phyloP scores from a whole-genome alignment of 2,797 vertebrate genomes.

The Synanceia verrucosa region DNA sequence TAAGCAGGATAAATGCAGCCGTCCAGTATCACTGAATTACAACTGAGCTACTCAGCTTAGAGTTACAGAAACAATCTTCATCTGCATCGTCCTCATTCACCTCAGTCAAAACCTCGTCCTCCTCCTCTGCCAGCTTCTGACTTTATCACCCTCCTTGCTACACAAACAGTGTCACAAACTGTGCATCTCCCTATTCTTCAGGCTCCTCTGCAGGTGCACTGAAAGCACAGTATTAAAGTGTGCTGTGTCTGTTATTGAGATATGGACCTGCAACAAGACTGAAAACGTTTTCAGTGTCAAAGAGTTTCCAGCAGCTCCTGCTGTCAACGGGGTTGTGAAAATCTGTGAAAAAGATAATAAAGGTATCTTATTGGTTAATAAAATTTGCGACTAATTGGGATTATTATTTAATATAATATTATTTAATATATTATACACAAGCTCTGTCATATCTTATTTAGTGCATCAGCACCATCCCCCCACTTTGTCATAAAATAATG shows the following conservation, averaged over 20 bases:
- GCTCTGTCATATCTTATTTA: not conserved
- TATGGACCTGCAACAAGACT: not conserved
- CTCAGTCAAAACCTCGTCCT: not conserved
- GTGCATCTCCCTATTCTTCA: conserved; percentile 27
- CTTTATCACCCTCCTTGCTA: conserved; percentile 31
- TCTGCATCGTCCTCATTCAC: conserved; percentile 13
- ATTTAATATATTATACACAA: no score
- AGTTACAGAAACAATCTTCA: conserved; percentile 38
- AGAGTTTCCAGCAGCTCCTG: conserved; percentile 15
- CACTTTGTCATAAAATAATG: not conserved
- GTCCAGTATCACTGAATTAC: conserved; percentile 48
- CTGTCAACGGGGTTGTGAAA: not conserved
- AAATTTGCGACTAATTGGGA: not conserved
- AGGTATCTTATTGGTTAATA: not conserved
- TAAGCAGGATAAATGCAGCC: conserved; percentile 52
- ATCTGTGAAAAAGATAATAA: not conserved
- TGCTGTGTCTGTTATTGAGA: conserved; percentile 14
- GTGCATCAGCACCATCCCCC: not conserved
- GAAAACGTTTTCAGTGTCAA: conserved; percentile 1
- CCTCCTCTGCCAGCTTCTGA: not conserved
- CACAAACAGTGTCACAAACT: conserved; percentile 41
- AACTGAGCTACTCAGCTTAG: conserved; percentile 13
- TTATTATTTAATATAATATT: no score
- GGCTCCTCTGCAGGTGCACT: conserved; percentile 29
- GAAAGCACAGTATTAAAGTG: conserved; percentile 17